These are phyloP conservation scores for Sisyra terminalis DNA, from an alignment of 2,888 invertebrate genomes.

Conservation along the genomic window DNA sequence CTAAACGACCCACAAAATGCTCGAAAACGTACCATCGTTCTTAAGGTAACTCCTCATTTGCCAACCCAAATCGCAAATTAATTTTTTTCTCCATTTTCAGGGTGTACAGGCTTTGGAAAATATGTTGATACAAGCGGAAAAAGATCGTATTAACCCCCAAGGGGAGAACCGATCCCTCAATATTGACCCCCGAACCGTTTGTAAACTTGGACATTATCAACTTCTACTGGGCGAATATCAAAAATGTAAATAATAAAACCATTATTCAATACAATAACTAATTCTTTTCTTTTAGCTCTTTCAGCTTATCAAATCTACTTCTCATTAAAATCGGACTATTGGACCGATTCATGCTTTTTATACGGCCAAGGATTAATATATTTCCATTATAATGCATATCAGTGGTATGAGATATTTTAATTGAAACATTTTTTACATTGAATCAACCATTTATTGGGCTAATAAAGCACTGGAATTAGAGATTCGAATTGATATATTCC, in stretches of 20 bases:
- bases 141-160: conserved; percentile 29
- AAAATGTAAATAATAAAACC: conserved; percentile 52
- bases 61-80: neutral
- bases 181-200: conserved; percentile 80
- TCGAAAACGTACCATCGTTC: conserved; percentile 61
- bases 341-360: conserved; percentile 80
- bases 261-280: conserved; percentile 2
- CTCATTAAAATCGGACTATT: conserved; percentile 59
- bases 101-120: conserved; percentile 74
- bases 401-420: conserved; percentile 60
- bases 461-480: no score
- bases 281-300: conserved; percentile 54
- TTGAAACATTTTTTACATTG: no score
- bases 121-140: conserved; percentile 65
- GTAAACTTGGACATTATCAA: conserved; percentile 91
- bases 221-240: conserved; percentile 82
- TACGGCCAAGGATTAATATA: conserved; percentile 93
- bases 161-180: conserved; percentile 36
- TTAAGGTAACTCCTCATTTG: no score
- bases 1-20: conserved; percentile 65
- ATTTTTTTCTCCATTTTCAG: conserved; percentile 22
- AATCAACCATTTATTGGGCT: no score
- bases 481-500: no score
- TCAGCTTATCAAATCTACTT: conserved; percentile 94
- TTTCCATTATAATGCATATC: conserved; percentile 89